Evolutionary conservation across 2,797 vertebrate species (phyloP), one percentile per base, ranked within the genome.

Genomic region (Cynodonichthys magdalenae): DNA sequence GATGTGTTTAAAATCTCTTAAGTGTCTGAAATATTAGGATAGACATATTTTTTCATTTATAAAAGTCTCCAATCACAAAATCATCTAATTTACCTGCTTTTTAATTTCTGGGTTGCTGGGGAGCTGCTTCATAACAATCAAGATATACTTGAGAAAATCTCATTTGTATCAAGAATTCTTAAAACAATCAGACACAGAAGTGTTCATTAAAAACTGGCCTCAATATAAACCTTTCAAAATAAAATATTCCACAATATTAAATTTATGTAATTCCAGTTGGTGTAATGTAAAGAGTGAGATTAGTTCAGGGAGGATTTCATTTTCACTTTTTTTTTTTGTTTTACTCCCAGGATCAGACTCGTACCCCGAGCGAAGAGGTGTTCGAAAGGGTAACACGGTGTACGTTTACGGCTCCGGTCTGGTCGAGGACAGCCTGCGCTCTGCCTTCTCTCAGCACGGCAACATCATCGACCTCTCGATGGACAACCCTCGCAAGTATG

Each of bases 401-500:
- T 97, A 97, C 0, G 96, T 98, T 44, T 93, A 94, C 0, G 96
- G 96, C 3, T 91, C 94, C 3, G 95, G 95, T 47, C 94, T 98
- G 29, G 90, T 89, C 0, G 95, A 96, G 63, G 93, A 95, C 64
- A 94, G 91, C 63, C 91, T 98, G 71, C 94, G 92, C 0, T 77
- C 90, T 0, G 92, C 96, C 53, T 98, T 98, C 81, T 86, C 93
- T 39, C 91, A 92, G 53, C 96, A 96, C 9, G 96, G 96, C 57
- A 96, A 84, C 88, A 95, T 98, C 86, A 96, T 98, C 3, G 94
- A 97, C 83, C 93, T 98, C 60, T 94, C 95, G 18, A 94, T 96
- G 94, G 96, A 98, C 87, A 93, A 92, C 44, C 95, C 93, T 49
- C 93, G 93, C 87, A 98, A 96, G 96, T 97, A 93, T 3, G 73